Evolutionary conservation across 2,888 invertebrate genomes (phyloP), one percentile per base, ranked within the genome.

Genomic region (Ommatoiulus sabulosus): DNA sequence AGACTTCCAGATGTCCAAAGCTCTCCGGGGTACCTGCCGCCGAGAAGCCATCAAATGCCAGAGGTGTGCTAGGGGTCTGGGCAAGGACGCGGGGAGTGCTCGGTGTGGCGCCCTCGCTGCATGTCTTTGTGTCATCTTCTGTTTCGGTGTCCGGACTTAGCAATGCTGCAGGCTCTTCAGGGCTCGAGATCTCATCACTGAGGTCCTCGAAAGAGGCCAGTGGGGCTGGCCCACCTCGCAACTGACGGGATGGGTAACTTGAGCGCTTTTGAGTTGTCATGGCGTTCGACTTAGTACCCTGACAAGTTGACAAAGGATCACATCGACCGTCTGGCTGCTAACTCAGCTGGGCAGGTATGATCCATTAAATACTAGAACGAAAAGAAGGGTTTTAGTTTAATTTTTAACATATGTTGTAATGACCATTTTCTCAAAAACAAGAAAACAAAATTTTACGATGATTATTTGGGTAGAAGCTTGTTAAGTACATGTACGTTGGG

Each of bases 151-250:
- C 87, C 44, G 87, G 46, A 17, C 90, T 87, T 1, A 88, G 89
- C 12, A 87, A 84, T 20, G 80, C 89, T 7, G 17, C 46, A 3
- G 89, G 20, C 46, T 89, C 89, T 46, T 89, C 87, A 15, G 87
- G 87, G 43, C 87, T 87, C 20, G 52, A 93, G 92, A 94, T 95
- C 87, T 92, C 92, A 93, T 97, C 96, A 92, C 96, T 96, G 93
- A 95, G 95, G 94, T 97, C 97, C 94, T 97, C 97, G 94, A 97
- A 97, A 92, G 97, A 97, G 92, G 97, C 97, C 93, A 97, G 96
- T 92, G 97, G 97, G 92, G 97, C 97, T 92, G 97, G 97, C 92
- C 97, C 97, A 3, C 84, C 87, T 15, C 90, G 88, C n/a, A 57
- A n/a, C 63, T 90, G 90, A 17, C 88, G 52, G 43, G 90, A 90